These are phyloP conservation scores for Cervus canadensis DNA, from an alignment of 2,113 vertebrate genomes.

Conservation along the genomic window DNA sequence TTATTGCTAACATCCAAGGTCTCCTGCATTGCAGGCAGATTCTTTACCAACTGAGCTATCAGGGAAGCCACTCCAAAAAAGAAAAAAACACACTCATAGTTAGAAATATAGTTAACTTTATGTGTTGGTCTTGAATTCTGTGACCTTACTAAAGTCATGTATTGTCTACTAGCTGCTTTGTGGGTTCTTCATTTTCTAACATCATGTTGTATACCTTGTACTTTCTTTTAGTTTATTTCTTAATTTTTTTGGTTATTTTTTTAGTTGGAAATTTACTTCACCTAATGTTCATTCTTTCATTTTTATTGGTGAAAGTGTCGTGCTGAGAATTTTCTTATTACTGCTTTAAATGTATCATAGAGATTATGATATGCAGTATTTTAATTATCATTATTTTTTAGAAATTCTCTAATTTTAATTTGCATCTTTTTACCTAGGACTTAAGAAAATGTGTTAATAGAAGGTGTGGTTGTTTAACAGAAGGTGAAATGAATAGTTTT, in stretches of 20 bases:
- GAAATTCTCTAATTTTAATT: not conserved
- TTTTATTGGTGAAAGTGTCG: not conserved
- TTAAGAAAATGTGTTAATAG: not conserved
- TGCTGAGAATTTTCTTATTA: slow-evolving; percentile 8
- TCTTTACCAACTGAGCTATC: not conserved
- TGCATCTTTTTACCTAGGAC: not conserved
- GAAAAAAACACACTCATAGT: not conserved
- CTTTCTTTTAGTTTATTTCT: not conserved
- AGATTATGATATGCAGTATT: not conserved
- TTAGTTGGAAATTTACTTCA: not conserved
- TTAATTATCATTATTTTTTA: not conserved
- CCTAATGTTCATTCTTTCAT: not conserved
- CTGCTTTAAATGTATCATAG: not conserved
- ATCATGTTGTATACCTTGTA: not conserved
- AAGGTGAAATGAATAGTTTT: not conserved
- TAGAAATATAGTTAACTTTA: not conserved
- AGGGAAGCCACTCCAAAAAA: not conserved
- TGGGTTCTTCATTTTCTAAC: not conserved
- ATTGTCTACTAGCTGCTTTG: not conserved
- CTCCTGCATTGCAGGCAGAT: not conserved
- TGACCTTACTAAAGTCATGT: not conserved
- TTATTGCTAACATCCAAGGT: not conserved
- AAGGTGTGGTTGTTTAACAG: not conserved
- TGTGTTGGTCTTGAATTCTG: not conserved
- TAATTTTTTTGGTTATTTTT: not conserved